A percentile compares a stretch with the other conserved stretches of the same genome.
phyloP scores from a whole-genome alignment of 2,797 vertebrate genomes.

The Sebastes kiyomatsui region DNA sequence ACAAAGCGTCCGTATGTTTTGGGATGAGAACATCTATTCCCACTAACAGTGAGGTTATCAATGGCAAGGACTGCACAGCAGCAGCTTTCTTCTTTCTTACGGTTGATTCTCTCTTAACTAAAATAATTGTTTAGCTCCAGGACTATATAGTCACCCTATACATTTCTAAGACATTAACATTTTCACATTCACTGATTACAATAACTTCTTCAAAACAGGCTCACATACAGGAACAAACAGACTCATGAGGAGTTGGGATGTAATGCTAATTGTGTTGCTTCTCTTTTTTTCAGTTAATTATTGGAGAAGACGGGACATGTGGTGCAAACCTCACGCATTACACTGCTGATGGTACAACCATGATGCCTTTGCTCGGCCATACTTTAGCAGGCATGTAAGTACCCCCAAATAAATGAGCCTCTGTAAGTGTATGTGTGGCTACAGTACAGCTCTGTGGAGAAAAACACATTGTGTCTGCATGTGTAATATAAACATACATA shows the following conservation, averaged over 20 bases:
- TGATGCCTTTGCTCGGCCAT: background rate
- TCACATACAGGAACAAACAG: background rate
- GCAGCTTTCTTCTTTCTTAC: too few species aligned
- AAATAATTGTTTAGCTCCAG: too few species aligned
- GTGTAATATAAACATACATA: background rate
- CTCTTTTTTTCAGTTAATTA: slow-evolving; percentile 82
- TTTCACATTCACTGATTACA: too few species aligned
- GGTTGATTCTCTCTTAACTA: too few species aligned
- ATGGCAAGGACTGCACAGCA: too few species aligned
- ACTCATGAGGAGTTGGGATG: background rate
- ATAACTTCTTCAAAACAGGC: background rate
- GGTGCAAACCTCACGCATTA: slow-evolving; percentile 85
- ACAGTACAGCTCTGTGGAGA: background rate
- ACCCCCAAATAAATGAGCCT: background rate
- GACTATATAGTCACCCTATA: too few species aligned
- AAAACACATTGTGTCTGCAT: background rate
- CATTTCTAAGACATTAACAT: too few species aligned
- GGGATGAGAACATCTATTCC: too few species aligned
- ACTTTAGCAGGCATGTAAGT: background rate
- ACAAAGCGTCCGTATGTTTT: too few species aligned
- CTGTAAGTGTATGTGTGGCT: background rate
- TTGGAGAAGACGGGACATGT: slow-evolving; percentile 91
- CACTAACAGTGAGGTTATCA: too few species aligned
- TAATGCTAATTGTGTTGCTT: background rate
- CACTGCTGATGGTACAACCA: slow-evolving; percentile 77